Evolutionary conservation across 2,888 invertebrate genomes (phyloP).

Genomic region (Leptogaster cylindrica): DNA sequence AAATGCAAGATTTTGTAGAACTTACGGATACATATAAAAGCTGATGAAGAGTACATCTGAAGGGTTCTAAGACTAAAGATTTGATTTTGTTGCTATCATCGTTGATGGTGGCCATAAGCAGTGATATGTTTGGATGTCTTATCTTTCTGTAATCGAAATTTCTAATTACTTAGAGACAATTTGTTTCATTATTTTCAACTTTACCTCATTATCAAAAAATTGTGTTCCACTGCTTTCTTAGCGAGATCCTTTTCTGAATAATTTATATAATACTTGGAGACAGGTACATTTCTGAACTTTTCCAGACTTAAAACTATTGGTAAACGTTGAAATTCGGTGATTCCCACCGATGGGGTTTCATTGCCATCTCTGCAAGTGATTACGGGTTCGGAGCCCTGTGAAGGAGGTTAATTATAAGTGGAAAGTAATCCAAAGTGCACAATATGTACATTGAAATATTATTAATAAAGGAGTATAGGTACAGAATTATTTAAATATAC

Average conservation of each 20-base stretch:
- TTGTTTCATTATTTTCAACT: background rate
- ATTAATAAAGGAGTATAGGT: background rate
- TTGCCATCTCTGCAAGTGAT: too few species aligned
- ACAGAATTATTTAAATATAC: background rate
- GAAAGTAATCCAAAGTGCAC: too few species aligned
- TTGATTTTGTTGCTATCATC: constrained; percentile 59
- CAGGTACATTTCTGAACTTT: background rate
- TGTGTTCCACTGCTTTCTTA: constrained; percentile 2
- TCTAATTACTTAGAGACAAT: background rate
- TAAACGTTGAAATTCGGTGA: too few species aligned
- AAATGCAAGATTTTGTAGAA: background rate
- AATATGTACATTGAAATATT: background rate
- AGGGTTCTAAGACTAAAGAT: constrained; percentile 64
- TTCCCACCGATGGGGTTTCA: too few species aligned
- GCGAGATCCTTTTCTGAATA: constrained; percentile 1
- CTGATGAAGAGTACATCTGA: constrained; percentile 62
- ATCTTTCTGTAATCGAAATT: constrained; percentile 64
- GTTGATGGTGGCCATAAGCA: constrained; percentile 64
- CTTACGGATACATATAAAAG: constrained; percentile 63
- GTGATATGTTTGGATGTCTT: constrained; percentile 65
- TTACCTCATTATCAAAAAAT: constrained; percentile 28
- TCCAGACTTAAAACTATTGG: background rate
- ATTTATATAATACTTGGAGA: background rate
- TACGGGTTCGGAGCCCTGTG: too few species aligned
- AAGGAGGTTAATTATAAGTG: too few species aligned